These are phyloP conservation scores for Margaritifera margaritifera DNA, from an alignment of 2,888 invertebrate species.

Conservation along the genomic window DNA sequence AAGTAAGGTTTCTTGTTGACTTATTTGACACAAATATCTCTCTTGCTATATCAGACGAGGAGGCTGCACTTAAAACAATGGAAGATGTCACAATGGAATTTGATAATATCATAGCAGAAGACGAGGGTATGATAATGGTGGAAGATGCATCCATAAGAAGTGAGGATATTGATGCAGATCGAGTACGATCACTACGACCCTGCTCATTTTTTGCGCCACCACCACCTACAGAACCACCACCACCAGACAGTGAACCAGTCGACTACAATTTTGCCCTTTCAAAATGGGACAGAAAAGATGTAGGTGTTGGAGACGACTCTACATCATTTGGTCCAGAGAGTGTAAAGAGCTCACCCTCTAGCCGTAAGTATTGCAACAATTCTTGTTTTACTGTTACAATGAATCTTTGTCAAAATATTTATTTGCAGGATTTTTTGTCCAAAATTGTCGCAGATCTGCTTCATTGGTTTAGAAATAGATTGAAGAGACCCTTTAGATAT, in stretches of 20 bases:
- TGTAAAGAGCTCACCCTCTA: constrained; percentile 47
- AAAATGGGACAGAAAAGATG: constrained; percentile 44
- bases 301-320: constrained; percentile 53
- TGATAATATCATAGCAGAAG: constrained; percentile 20
- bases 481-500: no score
- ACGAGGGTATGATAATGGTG: constrained; percentile 45
- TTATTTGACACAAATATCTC: no score
- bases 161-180: constrained; percentile 51
- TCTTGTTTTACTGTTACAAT: no score
- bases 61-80: constrained; percentile 36
- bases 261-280: constrained; percentile 25
- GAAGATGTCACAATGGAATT: constrained; percentile 47
- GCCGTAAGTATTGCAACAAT: constrained; percentile 45
- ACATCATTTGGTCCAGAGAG: constrained; percentile 49
- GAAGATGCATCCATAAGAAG: constrained; percentile 54
- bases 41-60: constrained; percentile 33
- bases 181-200: constrained; percentile 41
- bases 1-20: no score
- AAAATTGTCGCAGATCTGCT: no score
- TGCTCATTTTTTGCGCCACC: constrained; percentile 61
- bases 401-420: no score
- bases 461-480: no score
- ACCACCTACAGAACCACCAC: constrained; percentile 68
- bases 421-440: no score
- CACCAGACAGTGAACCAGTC: constrained; percentile 43